Percentiles rank a stretch among this genome's conserved stretches.
Evolutionary conservation across 2,888 invertebrate species (phyloP).

Genomic region (Pollenia griseotomentosa): DNA sequence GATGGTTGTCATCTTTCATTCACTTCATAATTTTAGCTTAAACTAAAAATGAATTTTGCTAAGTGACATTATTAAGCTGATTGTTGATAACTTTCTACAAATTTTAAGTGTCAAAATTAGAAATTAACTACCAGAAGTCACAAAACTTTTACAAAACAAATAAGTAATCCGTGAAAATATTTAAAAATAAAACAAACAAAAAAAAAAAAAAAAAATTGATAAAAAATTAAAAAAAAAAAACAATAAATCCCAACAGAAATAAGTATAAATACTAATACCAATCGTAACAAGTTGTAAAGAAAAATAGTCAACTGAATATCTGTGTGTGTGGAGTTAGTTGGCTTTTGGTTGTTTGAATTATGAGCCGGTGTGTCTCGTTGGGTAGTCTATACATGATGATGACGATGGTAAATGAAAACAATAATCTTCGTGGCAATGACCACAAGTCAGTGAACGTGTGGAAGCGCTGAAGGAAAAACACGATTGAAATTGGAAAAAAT

Average conservation of each 20-base stretch:
- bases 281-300: constrained; percentile 27
- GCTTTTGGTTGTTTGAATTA: background rate
- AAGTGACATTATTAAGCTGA: constrained; percentile 50
- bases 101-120: constrained; percentile 52
- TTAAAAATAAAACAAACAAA: background rate
- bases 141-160: constrained; percentile 48
- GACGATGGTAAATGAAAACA: constrained; percentile 50
- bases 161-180: constrained; percentile 34
- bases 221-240: background rate
- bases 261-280: constrained; percentile 26
- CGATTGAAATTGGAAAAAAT: constrained; percentile 12
- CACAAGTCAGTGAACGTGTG: constrained; percentile 62
- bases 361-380: background rate
- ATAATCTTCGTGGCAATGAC: constrained; percentile 70
- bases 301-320: background rate
- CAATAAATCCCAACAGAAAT: constrained; percentile 5
- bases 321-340: background rate
- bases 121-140: constrained; percentile 57
- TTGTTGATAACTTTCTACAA: constrained; percentile 71
- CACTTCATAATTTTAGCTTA: constrained; percentile 12
- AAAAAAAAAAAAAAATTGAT: constrained; percentile 28
- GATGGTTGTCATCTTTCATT: constrained; percentile 25
- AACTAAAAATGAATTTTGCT: constrained; percentile 29
- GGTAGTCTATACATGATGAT: background rate
- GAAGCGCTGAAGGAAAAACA: constrained; percentile 47